Conservation (phyloP, 2,797 vertebrate species). For the Huso huso region DNA sequence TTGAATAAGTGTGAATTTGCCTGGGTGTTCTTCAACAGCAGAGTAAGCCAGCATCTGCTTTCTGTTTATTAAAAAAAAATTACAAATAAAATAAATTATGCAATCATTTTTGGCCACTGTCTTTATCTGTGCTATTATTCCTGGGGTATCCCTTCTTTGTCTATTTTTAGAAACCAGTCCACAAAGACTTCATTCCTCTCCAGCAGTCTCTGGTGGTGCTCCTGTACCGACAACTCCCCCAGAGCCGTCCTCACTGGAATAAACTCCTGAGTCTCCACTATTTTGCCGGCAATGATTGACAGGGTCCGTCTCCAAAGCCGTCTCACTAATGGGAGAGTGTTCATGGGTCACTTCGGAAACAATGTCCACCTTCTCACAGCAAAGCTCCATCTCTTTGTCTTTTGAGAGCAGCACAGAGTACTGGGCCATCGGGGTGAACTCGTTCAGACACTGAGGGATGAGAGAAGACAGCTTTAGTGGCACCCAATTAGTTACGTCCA, state of each 20-base stretch:
- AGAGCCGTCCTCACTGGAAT: conserved; percentile 42
- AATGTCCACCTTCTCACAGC: conserved; percentile 35
- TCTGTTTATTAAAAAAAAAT: too few species aligned
- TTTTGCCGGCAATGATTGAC: conserved; percentile 36
- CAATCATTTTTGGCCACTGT: too few species aligned
- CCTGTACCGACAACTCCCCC: neutral
- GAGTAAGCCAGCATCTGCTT: too few species aligned
- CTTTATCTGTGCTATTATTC: too few species aligned
- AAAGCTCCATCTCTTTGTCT: conserved; percentile 29
- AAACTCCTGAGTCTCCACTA: conserved; percentile 47
- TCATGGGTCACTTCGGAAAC: conserved; percentile 19
- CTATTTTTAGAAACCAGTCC: too few species aligned
- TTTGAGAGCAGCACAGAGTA: conserved; percentile 35
- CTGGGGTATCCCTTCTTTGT: too few species aligned
- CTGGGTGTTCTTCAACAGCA: too few species aligned
- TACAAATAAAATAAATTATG: too few species aligned
- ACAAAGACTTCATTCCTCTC: neutral
- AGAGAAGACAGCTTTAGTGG: neutral
- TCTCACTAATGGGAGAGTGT: neutral
- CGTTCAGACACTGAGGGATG: conserved; percentile 30
- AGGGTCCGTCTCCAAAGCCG: conserved; percentile 22
- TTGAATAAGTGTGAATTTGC: too few species aligned
- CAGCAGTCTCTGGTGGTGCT: neutral
- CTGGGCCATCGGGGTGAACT: conserved; percentile 25
- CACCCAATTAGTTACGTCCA: neutral